Evolutionary conservation across 2,113 vertebrate species (phyloP).

Genomic region (Oncorhynchus keta): DNA sequence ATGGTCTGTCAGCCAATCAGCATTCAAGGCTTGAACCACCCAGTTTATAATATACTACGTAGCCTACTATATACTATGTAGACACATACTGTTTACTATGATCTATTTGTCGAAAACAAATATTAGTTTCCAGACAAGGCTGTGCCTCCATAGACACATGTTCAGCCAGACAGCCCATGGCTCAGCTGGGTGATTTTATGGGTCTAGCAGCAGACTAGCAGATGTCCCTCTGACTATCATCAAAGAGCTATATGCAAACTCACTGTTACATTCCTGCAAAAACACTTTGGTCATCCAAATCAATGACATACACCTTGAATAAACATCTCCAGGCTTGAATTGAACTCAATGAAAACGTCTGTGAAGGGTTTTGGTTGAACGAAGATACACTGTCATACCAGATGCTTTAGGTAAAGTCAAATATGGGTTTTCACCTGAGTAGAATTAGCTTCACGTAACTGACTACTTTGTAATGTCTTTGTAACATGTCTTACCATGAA

Average conservation of each 20-base stretch:
- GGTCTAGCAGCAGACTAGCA: constrained; percentile 66
- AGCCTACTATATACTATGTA: too few relatives aligned
- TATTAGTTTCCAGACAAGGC: constrained; percentile 50
- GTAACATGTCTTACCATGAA: too few relatives aligned
- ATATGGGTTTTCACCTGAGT: too few relatives aligned
- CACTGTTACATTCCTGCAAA: constrained; percentile 56
- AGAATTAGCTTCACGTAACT: too few relatives aligned
- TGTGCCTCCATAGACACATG: constrained; percentile 58
- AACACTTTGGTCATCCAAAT: constrained; percentile 55
- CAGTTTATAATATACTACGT: too few relatives aligned
- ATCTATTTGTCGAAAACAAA: neutral
- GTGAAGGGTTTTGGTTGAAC: neutral
- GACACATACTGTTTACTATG: too few relatives aligned
- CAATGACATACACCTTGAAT: constrained; percentile 39
- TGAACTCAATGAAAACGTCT: too few relatives aligned
- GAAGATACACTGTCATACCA: neutral
- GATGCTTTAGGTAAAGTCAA: neutral
- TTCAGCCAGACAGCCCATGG: constrained; percentile 64
- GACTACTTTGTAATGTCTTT: too few relatives aligned
- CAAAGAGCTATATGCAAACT: constrained; percentile 76
- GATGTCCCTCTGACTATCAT: constrained; percentile 71
- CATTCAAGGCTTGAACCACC: too few relatives aligned
- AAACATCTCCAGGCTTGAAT: constrained; percentile 58
- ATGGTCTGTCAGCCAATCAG: too few relatives aligned
- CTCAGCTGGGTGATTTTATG: constrained; percentile 58